Conservation (phyloP, 2,797 vertebrate genomes). For the Xerus rutilus region DNA sequence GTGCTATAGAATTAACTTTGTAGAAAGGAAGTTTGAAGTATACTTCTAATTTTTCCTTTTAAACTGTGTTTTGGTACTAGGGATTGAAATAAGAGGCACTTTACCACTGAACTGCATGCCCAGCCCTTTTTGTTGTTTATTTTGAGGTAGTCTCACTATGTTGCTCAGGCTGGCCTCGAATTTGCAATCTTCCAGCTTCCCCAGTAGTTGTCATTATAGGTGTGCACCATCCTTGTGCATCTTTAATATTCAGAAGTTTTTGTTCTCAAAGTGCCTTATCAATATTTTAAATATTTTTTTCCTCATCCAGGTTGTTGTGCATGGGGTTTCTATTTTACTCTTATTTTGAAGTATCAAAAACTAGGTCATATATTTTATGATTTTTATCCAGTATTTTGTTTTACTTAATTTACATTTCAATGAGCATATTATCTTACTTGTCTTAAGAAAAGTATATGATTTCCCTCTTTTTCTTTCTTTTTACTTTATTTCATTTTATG, state of each 20-base stretch:
- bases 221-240: background rate
- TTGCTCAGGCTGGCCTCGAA: no score
- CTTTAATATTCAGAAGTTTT: constrained; percentile 9
- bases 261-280: constrained; percentile 7
- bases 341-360: constrained; percentile 25
- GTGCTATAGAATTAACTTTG: background rate
- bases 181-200: no score
- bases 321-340: background rate
- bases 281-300: constrained; percentile 1
- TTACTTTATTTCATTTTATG: background rate
- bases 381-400: background rate
- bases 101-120: no score
- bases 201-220: no score
- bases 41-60: background rate
- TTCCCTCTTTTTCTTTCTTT: background rate
- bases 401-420: background rate
- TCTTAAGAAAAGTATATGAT: background rate
- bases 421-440: background rate
- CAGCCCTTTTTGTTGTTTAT: no score
- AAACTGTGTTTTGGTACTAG: background rate
- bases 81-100: no score
- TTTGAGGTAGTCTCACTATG: no score
- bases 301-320: background rate
- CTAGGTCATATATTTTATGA: background rate
- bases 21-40: constrained; percentile 42